Evolutionary conservation across 2,797 vertebrate species (phyloP).

Genomic region (Scolopax rusticola): DNA sequence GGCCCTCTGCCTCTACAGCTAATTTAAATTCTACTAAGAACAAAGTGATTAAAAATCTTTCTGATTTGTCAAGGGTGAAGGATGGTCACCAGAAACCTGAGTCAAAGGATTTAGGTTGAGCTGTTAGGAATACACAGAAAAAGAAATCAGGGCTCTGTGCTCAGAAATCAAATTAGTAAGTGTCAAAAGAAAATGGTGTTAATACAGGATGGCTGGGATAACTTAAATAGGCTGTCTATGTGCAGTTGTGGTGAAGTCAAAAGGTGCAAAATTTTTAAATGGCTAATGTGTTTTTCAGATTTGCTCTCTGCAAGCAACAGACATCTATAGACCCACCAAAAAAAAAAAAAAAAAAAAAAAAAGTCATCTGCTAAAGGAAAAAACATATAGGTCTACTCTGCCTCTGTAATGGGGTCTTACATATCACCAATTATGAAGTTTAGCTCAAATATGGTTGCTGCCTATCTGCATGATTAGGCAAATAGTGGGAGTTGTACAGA

Average conservation of each 20-base stretch:
- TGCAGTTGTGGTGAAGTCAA: background rate
- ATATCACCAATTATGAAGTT: background rate
- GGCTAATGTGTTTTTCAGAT: background rate
- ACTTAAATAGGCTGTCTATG: background rate
- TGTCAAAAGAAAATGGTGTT: background rate
- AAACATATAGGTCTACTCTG: background rate
- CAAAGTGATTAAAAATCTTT: constrained; percentile 38
- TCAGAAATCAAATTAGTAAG: constrained; percentile 24
- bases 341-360: background rate
- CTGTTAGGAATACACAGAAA: background rate
- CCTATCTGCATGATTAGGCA: background rate
- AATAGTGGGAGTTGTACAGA: background rate
- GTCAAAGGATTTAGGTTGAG: constrained; percentile 2
- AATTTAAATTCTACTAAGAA: constrained; percentile 10
- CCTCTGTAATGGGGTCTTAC: background rate
- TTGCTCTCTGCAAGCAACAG: background rate
- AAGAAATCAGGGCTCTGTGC: constrained; percentile 18
- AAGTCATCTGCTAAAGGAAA: background rate
- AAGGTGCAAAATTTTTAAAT: background rate
- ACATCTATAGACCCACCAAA: background rate
- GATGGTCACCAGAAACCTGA: constrained; percentile 29
- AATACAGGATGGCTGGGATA: background rate
- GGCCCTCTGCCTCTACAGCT: background rate
- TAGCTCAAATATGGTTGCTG: background rate
- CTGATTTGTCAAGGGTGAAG: constrained; percentile 40